These are phyloP conservation scores for Eumerus sabulonum DNA, from an alignment of 2,888 invertebrate species.

Conservation along the genomic window DNA sequence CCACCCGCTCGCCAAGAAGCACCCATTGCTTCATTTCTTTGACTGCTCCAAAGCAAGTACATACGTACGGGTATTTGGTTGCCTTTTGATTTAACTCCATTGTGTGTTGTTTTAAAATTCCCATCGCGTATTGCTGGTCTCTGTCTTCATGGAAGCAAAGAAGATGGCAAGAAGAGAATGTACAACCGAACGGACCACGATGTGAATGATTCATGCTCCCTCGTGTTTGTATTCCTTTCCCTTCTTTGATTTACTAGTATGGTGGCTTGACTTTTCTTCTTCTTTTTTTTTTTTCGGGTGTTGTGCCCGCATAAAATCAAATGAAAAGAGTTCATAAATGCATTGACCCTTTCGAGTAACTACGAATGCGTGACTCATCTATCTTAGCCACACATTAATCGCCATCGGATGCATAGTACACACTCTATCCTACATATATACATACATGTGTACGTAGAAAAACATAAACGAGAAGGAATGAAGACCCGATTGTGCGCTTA, in stretches of 20 bases:
- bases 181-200: slow-evolving; percentile 44
- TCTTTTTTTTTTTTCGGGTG: too few relatives aligned
- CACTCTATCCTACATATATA: too few relatives aligned
- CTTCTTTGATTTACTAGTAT: slow-evolving; percentile 32
- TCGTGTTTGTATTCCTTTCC: slow-evolving; percentile 31
- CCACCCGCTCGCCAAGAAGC: slow-evolving; percentile 39
- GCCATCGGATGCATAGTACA: slow-evolving; percentile 44
- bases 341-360: slow-evolving; percentile 54
- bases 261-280: slow-evolving; percentile 25
- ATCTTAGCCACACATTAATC: slow-evolving; percentile 35
- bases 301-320: slow-evolving; percentile 40
- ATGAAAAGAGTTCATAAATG: slow-evolving; percentile 38
- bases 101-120: slow-evolving; percentile 46
- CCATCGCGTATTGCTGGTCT: slow-evolving; percentile 56
- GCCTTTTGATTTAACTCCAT: slow-evolving; percentile 32
- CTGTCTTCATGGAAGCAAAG: too few relatives aligned
- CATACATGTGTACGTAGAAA: too few relatives aligned
- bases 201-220: slow-evolving; percentile 62
- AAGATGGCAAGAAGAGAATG: slow-evolving; percentile 14
- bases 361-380: slow-evolving; percentile 46
- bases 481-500: slow-evolving; percentile 23
- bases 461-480: neutral
- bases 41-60: slow-evolving; percentile 48
- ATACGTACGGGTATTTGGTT: slow-evolving; percentile 29
- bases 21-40: slow-evolving; percentile 58